Evolutionary conservation across 2,888 invertebrate genomes (phyloP).

Genomic region (Caenorhabditis sp.): DNA sequence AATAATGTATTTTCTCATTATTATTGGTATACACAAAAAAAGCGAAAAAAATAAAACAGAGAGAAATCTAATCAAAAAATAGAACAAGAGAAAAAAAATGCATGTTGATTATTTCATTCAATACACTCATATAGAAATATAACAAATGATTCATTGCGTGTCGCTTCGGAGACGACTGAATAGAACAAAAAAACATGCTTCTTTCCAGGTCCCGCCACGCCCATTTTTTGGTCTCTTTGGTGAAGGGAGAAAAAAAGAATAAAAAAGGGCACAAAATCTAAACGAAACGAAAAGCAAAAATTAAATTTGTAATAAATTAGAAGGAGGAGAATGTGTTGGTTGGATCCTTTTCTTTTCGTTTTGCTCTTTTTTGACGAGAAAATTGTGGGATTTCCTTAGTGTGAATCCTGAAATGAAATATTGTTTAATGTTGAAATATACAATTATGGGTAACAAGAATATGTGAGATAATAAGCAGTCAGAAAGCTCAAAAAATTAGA

Average conservation of each 20-base stretch:
- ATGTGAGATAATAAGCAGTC: too few species aligned
- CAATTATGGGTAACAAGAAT: too few species aligned
- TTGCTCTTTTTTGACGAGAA: constrained; percentile 1
- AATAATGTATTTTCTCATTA: too few species aligned
- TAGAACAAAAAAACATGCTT: constrained; percentile 7
- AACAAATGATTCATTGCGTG: constrained; percentile 15
- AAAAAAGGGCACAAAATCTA: too few species aligned
- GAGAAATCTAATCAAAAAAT: too few species aligned
- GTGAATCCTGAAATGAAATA: constrained; percentile 20
- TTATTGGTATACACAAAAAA: too few species aligned
- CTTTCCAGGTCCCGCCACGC: not conserved
- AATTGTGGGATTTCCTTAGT: constrained; percentile 3
- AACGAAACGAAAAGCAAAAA: constrained; percentile 9
- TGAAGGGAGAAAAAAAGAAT: not conserved
- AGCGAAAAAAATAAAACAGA: too few species aligned
- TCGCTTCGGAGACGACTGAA: constrained; percentile 13
- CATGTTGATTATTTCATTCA: constrained; percentile 5
- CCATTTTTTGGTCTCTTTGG: constrained; percentile 1
- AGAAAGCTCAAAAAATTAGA: too few species aligned
- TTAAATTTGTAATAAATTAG: constrained; percentile 45
- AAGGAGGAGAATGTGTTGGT: not conserved
- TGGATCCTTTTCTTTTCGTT: constrained; percentile 1
- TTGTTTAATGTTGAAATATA: not conserved
- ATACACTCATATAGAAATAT: not conserved
- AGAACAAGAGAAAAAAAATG: too few species aligned